These are phyloP conservation scores for Ia io DNA, from an alignment of 2,113 vertebrate genomes.

Conservation along the genomic window DNA sequence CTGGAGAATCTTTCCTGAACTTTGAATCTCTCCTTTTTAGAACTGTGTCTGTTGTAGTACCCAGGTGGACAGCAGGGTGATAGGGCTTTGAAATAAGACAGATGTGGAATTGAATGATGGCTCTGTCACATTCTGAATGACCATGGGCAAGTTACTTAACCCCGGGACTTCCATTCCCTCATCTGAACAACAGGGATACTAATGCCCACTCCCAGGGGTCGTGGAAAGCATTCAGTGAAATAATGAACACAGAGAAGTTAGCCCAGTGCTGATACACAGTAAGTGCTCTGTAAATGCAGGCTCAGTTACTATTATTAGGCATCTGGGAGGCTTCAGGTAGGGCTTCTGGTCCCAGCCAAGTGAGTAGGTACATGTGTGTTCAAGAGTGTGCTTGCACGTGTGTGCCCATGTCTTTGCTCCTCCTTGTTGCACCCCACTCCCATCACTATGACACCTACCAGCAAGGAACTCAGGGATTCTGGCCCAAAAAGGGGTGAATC, in stretches of 20 bases:
- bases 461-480: neutral
- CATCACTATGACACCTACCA: neutral
- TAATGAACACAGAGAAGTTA: neutral
- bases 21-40: neutral
- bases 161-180: neutral
- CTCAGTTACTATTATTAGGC: neutral
- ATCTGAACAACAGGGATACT: neutral
- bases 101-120: neutral
- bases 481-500: neutral
- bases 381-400: neutral
- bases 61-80: neutral
- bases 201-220: neutral
- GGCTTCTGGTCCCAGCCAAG: neutral
- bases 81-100: neutral
- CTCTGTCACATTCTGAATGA: neutral
- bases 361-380: neutral
- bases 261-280: neutral
- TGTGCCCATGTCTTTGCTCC: neutral
- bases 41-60: neutral
- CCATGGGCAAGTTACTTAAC: neutral
- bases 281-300: neutral
- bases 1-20: neutral
- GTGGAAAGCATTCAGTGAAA: neutral
- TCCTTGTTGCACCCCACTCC: neutral
- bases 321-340: constrained; percentile 20